A percentile compares a stretch with the other conserved stretches of the same genome.
Evolutionary conservation across 2,888 invertebrate genomes (phyloP).

Genomic region (Drosophila merina): DNA sequence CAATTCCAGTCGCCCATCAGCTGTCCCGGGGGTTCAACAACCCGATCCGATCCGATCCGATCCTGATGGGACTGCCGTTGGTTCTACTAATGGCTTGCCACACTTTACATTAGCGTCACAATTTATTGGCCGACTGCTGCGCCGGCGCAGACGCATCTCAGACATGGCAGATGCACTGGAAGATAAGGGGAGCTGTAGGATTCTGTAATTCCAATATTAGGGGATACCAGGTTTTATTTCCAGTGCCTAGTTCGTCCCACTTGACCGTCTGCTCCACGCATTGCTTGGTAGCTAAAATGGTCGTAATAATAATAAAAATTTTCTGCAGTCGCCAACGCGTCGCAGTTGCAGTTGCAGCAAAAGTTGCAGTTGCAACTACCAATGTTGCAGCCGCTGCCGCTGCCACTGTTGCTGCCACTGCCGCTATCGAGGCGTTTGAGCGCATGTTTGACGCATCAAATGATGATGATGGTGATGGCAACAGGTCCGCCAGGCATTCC

Average conservation of each 20-base stretch:
- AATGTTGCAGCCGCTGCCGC: background rate
- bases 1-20: conserved; percentile 14
- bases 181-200: background rate
- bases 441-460: conserved; percentile 78
- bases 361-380: conserved; percentile 11
- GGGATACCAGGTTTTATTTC: background rate
- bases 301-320: conserved; percentile 78
- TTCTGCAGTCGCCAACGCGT: conserved; percentile 55
- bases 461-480: conserved; percentile 51
- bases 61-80: conserved; percentile 40
- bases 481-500: conserved; percentile 59
- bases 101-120: conserved; percentile 80
- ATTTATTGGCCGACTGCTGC: conserved; percentile 69
- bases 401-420: conserved; percentile 23
- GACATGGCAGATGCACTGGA: conserved; percentile 38
- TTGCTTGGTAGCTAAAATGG: conserved; percentile 77
- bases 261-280: conserved; percentile 69
- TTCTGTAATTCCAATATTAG: no score
- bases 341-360: conserved; percentile 22
- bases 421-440: conserved; percentile 70
- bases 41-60: conserved; percentile 39
- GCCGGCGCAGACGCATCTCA: conserved; percentile 57
- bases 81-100: conserved; percentile 75
- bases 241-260: conserved; percentile 46
- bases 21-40: conserved; percentile 68